Evolutionary conservation across 35 echinoderm and acorn worm genomes (phyloP).

Genomic region (Diadema setosum): DNA sequence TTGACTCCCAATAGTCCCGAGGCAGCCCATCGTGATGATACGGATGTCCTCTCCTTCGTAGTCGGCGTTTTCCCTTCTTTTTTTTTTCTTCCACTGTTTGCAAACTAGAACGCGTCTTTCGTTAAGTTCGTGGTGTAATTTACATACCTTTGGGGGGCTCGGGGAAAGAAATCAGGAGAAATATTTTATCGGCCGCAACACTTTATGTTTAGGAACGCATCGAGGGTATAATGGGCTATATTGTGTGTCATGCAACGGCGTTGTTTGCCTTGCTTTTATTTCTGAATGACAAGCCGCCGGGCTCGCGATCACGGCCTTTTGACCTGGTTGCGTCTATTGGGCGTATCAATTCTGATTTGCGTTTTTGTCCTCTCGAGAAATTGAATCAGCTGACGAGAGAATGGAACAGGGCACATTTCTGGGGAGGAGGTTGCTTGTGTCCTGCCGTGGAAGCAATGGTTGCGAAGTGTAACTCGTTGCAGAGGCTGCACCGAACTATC

Average conservation of each 20-base stretch:
- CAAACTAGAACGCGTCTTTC: slow-evolving; percentile 28
- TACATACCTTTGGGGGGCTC: neutral
- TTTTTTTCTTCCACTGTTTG: neutral
- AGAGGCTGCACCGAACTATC: too few species aligned
- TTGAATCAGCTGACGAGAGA: neutral
- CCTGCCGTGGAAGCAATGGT: too few species aligned
- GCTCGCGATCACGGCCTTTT: neutral
- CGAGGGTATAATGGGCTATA: neutral
- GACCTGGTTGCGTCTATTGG: slow-evolving; percentile 12
- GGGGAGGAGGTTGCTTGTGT: neutral
- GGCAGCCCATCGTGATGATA: neutral
- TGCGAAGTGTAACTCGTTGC: too few species aligned
- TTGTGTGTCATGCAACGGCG: neutral
- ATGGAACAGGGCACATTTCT: neutral
- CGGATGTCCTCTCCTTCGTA: neutral
- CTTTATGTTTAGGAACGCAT: neutral
- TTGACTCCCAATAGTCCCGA: neutral
- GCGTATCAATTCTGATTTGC: neutral
- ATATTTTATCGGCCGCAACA: slow-evolving; percentile 6
- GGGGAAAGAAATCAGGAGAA: neutral
- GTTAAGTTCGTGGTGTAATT: neutral
- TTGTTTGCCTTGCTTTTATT: neutral
- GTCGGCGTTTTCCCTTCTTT: neutral
- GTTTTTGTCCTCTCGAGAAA: neutral
- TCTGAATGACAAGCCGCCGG: neutral